Conservation (phyloP, 2,113 vertebrate species). For the Corydoras sp. region DNA sequence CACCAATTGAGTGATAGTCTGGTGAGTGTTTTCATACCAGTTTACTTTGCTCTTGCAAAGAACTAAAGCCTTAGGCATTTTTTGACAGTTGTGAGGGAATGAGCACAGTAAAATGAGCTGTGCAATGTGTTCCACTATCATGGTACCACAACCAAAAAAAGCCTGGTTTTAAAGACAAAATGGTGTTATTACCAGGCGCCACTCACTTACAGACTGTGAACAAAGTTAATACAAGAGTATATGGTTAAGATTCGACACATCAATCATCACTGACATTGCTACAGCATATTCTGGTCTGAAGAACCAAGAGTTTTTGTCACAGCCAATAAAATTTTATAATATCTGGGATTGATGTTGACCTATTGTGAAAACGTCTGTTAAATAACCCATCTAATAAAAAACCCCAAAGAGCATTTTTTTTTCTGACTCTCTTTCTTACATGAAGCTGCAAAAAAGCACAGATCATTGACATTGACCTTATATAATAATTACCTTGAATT, state of each 20-base stretch:
- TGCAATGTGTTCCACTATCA: neutral
- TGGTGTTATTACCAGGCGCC: neutral
- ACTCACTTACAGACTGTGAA: neutral
- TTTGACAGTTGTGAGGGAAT: neutral
- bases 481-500: too few species aligned
- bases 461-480: neutral
- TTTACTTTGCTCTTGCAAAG: neutral
- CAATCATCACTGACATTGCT: neutral
- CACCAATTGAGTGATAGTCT: too few species aligned
- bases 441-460: neutral
- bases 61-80: neutral
- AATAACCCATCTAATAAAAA: neutral
- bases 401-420: neutral
- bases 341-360: neutral
- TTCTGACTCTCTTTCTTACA: neutral
- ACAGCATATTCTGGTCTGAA: neutral
- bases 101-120: neutral
- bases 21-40: neutral
- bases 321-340: slow-evolving; percentile 1
- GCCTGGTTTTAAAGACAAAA: neutral
- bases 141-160: neutral
- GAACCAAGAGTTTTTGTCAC: neutral
- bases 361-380: neutral
- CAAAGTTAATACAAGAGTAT: neutral
- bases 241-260: neutral